Evolutionary conservation across 2,797 vertebrate species (phyloP).

Genomic region (Sebastes kiyomatsui): DNA sequence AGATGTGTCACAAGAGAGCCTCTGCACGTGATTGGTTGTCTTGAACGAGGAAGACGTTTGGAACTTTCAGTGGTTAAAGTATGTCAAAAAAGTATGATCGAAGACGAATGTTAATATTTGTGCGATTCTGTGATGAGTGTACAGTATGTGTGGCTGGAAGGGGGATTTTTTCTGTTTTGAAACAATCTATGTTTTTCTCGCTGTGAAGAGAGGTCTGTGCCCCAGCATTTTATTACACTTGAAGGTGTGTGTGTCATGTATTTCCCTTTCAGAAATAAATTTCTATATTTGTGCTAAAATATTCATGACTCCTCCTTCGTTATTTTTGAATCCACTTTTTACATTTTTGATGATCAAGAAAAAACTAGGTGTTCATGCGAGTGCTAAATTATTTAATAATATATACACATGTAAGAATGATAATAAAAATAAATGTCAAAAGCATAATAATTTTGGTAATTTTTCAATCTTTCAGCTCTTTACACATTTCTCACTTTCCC

Average conservation of each 20-base stretch:
- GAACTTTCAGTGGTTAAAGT: slow-evolving; percentile 21
- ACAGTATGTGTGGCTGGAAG: slow-evolving; percentile 47
- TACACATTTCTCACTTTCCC: neutral
- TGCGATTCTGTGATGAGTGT: slow-evolving; percentile 54
- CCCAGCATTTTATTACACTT: slow-evolving; percentile 45
- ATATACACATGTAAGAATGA: neutral
- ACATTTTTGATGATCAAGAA: neutral
- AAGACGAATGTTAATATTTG: slow-evolving; percentile 27
- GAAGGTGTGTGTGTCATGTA: slow-evolving; percentile 48
- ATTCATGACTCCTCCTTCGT: neutral
- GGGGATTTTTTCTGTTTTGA: neutral
- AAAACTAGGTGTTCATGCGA: neutral
- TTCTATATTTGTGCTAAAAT: slow-evolving; percentile 65
- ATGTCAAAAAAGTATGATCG: slow-evolving; percentile 30
- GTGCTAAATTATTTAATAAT: neutral
- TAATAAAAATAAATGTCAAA: neutral
- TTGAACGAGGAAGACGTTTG: neutral
- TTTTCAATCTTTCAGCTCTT: neutral
- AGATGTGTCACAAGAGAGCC: slow-evolving; percentile 15
- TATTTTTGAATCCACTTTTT: neutral
- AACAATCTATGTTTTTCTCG: slow-evolving; percentile 15
- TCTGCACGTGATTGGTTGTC: slow-evolving; percentile 47
- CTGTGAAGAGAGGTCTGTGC: slow-evolving; percentile 23
- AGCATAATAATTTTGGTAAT: neutral
- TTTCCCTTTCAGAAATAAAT: slow-evolving; percentile 68